Conservation (phyloP, 2,113 vertebrate genomes). For the Microtus montanus region DNA sequence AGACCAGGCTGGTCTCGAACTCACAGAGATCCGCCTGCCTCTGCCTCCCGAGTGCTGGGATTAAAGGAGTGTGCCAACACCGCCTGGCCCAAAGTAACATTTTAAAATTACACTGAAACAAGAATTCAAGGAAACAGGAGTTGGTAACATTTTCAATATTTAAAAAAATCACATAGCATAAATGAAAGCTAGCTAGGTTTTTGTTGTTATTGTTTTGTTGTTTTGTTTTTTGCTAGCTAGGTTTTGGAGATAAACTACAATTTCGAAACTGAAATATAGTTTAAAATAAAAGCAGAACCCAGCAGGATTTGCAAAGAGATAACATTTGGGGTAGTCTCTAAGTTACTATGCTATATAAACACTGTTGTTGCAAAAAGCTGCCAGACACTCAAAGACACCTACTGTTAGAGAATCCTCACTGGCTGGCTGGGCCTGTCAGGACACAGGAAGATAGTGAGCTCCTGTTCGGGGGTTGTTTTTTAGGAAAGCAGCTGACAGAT, state of each 20-base stretch:
- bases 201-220: too few relatives aligned
- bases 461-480: conserved; percentile 59
- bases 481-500: conserved; percentile 67
- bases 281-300: conserved; percentile 23
- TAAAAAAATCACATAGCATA: conserved; percentile 14
- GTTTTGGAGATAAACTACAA: conserved; percentile 8
- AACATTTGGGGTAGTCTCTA: conserved; percentile 26
- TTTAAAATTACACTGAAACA: conserved; percentile 35
- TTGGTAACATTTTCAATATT: conserved; percentile 36
- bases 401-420: conserved; percentile 61
- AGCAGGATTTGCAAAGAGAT: background rate
- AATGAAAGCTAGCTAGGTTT: conserved; percentile 42
- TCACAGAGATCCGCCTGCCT: too few relatives aligned
- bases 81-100: background rate
- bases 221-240: background rate
- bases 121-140: conserved; percentile 43
- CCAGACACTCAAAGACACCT: conserved; percentile 64
- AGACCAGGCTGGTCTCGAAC: too few relatives aligned
- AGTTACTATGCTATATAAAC: conserved; percentile 22
- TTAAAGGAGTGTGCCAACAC: too few relatives aligned
- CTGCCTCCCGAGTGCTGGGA: too few relatives aligned
- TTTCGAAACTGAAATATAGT: conserved; percentile 31
- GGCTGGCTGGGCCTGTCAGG: conserved; percentile 29
- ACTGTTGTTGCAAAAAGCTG: conserved; percentile 56
- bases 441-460: conserved; percentile 59